Percentiles rank a stretch among this genome's conserved stretches.
These are phyloP conservation scores for Apomyelois bistriatella DNA, from an alignment of 2,888 invertebrate species.

Conservation along the genomic window DNA sequence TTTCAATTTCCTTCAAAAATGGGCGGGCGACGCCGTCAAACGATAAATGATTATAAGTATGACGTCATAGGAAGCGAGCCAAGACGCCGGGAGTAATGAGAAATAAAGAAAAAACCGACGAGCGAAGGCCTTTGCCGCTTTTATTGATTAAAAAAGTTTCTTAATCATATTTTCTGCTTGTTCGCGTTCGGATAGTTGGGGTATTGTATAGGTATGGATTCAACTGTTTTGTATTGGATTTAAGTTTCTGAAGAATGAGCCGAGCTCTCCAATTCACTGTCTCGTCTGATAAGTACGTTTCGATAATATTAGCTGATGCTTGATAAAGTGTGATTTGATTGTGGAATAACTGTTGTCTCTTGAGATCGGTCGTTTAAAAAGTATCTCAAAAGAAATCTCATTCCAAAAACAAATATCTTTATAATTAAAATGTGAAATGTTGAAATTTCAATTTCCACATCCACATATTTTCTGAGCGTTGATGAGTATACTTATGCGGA, in stretches of 20 bases:
- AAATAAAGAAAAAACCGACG: slow-evolving; percentile 27
- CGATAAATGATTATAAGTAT: slow-evolving; percentile 75
- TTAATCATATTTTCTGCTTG: slow-evolving; percentile 33
- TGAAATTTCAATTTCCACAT: no score
- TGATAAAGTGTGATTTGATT: no score
- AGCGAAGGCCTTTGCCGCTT: slow-evolving; percentile 27
- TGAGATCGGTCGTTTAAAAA: no score
- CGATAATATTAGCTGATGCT: no score
- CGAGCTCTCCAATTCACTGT: not conserved
- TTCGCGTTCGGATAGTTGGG: slow-evolving; percentile 18
- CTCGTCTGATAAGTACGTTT: not conserved
- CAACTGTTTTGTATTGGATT: slow-evolving; percentile 1
- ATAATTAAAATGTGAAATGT: no score
- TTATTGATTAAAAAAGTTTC: slow-evolving; percentile 46
- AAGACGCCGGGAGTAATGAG: slow-evolving; percentile 43
- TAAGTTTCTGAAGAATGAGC: not conserved
- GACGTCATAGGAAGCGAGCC: slow-evolving; percentile 63
- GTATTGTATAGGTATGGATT: slow-evolving; percentile 17
- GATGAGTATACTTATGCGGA: no score
- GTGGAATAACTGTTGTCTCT: no score
- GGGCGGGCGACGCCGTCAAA: slow-evolving; percentile 62
- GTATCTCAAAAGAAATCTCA: no score
- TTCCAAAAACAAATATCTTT: no score
- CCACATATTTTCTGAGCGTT: no score
- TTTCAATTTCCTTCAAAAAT: slow-evolving; percentile 40